phyloP scores from a whole-genome alignment of 2,797 vertebrate genomes.

The Lepus townsendii region DNA sequence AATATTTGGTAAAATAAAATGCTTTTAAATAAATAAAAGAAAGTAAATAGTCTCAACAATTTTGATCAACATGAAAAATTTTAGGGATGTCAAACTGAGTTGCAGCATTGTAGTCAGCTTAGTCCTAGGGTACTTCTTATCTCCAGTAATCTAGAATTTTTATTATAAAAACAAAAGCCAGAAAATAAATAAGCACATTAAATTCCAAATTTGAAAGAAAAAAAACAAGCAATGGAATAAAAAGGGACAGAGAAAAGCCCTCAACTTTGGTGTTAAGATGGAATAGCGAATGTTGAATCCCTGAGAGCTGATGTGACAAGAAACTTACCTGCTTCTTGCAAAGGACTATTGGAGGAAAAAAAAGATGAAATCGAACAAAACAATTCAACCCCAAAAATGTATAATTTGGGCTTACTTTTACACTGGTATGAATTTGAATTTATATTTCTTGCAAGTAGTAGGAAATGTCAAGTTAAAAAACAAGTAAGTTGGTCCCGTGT shows the following conservation, averaged over 20 bases:
- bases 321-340: not conserved
- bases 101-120: not conserved
- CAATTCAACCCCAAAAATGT: not conserved
- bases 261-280: not conserved
- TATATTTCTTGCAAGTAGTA: not conserved
- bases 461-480: not conserved
- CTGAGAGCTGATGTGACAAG: not conserved
- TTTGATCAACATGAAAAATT: not conserved
- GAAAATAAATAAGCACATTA: not conserved
- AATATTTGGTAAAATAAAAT: not conserved
- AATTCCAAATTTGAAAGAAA: not conserved
- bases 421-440: not conserved
- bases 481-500: not conserved
- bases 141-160: not conserved
- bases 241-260: not conserved
- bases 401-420: not conserved
- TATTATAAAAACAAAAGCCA: not conserved
- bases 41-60: not conserved
- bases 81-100: not conserved
- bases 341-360: not conserved
- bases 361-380: not conserved
- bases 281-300: not conserved
- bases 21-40: not conserved
- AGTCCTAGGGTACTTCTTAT: not conserved
- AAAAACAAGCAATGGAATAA: not conserved